phyloP scores from a whole-genome alignment of 2,888 invertebrate genomes.

The Drosophila anceps region DNA sequence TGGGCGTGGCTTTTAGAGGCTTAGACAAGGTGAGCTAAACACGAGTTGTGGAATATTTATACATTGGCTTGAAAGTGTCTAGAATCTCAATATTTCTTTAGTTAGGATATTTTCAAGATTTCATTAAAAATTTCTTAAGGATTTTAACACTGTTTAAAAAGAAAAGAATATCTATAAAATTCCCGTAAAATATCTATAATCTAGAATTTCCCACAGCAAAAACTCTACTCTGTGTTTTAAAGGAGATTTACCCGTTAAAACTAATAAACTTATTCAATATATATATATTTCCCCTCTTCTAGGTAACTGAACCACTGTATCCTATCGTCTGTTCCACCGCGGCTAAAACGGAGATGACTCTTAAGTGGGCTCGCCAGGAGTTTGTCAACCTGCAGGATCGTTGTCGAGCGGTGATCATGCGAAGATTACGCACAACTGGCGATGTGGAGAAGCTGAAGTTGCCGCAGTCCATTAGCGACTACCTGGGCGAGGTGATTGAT shows the following conservation, averaged over 20 bases:
- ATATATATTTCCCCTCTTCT: neutral
- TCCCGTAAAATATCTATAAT: neutral
- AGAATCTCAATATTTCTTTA: neutral
- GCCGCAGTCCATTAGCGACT: constrained; percentile 87
- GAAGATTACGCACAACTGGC: constrained; percentile 86
- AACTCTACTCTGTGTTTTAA: neutral
- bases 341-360: constrained; percentile 90
- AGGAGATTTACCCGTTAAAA: neutral
- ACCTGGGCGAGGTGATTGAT: constrained; percentile 87
- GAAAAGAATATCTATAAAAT: neutral
- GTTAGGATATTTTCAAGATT: neutral
- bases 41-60: neutral
- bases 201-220: neutral
- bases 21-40: constrained; percentile 86
- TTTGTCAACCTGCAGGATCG: constrained; percentile 90
- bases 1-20: constrained; percentile 90
- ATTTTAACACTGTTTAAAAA: too few relatives aligned
- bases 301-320: constrained; percentile 88
- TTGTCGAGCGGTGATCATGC: constrained; percentile 88
- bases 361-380: constrained; percentile 87
- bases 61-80: neutral
- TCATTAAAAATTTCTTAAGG: too few relatives aligned
- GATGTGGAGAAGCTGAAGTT: constrained; percentile 87
- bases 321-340: constrained; percentile 91
- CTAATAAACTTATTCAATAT: neutral